Evolutionary conservation across 2,888 invertebrate genomes (phyloP).

Genomic region (Hoplodrina blanda): DNA sequence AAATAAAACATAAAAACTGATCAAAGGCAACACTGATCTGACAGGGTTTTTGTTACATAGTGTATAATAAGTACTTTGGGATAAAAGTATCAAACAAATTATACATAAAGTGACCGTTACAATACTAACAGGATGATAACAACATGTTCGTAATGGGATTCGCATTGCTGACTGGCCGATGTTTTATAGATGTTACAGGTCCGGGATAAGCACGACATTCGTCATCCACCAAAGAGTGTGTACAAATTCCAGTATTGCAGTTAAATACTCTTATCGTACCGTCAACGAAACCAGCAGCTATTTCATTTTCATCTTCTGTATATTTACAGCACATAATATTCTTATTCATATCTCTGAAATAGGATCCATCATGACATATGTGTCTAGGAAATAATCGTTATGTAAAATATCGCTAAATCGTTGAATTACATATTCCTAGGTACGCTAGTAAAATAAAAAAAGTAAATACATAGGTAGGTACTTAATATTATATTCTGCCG

Average conservation of each 20-base stretch:
- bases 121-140: conserved; percentile 90
- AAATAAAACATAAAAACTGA: too few species aligned
- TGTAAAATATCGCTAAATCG: too few species aligned
- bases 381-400: too few species aligned
- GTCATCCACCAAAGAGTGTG: conserved; percentile 88
- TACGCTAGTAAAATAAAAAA: too few species aligned
- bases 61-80: too few species aligned
- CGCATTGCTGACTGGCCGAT: conserved; percentile 90
- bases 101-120: not conserved
- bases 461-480: not conserved
- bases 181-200: conserved; percentile 91
- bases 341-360: conserved; percentile 87
- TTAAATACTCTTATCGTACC: conserved; percentile 91
- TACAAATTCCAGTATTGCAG: conserved; percentile 84
- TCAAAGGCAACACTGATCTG: too few species aligned
- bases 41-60: too few species aligned
- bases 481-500: too few species aligned
- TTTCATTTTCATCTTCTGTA: conserved; percentile 90
- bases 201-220: conserved; percentile 89
- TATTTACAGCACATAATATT: conserved; percentile 91
- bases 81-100: not conserved
- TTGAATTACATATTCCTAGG: too few species aligned
- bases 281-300: conserved; percentile 91
- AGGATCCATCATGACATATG: not conserved
- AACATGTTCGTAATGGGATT: conserved; percentile 91